Base-by-base conservation (phyloP, 2,888 invertebrate species). In the Eumacrocentrus americanus region DNA sequence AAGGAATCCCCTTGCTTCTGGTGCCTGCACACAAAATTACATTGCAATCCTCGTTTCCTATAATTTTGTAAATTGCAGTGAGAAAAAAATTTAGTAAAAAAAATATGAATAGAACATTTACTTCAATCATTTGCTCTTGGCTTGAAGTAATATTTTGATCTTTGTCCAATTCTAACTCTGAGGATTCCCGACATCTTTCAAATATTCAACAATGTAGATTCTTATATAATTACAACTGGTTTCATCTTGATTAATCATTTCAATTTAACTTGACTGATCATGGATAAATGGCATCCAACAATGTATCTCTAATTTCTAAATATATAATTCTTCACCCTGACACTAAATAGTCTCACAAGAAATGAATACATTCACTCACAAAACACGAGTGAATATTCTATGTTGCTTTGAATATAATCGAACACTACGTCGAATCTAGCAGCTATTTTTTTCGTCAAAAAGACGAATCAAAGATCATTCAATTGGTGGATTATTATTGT, bases 151-250 rank as follows among this genome's bases (percentile, higher is more conserved):
- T 47, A 37, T 14, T 51, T 22, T 12, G 3, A 16, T 18, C 20
- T 22, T 20, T 22, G 11, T n/a, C n/a, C 29, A 40, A 38, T 38
- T 48, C 16, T 12, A n/a, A 40, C 51, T n/a, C 11, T 35, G 4
- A 42, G 20, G n/a, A 48, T 25, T 56, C 42, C 25, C 37, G 35
- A 11, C 23, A 18, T 46, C 35, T 9, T 42, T 38, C 6, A 68
- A 72, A 73, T 72, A 70, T 71, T 76, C 67, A 76, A 76, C 76
- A 76, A 73, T 65, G 18, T 57, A 40, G 25, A 40, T 50, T 50
- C n/a, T 46, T 58, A 53, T 56, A 56, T 52, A 46, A 42, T 35
- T 46, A 52, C 18, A 37, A 48, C 25, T 51, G n/a, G n/a, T n/a
- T n/a, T n/a, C n/a, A n/a, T n/a, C n/a, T n/a, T n/a, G n/a, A 44